These are phyloP conservation scores for Caenorhabditis doughertyi DNA, from an alignment of 2,888 invertebrate species.

Conservation along the genomic window DNA sequence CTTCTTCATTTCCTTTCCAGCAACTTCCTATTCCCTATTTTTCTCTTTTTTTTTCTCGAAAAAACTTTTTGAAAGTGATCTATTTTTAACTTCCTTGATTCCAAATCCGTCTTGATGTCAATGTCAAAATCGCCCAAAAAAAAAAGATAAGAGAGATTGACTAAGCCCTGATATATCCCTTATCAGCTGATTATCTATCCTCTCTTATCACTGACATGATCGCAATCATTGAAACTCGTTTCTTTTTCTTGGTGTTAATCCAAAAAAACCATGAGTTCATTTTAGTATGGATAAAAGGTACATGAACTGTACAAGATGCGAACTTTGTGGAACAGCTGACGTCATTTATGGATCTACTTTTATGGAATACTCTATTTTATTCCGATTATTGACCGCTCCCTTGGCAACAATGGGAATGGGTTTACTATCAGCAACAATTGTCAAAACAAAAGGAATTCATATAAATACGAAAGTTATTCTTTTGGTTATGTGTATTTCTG, in stretches of 20 bases:
- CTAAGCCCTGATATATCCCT: conserved; percentile 57
- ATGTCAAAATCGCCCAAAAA: conserved; percentile 29
- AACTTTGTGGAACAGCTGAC: conserved; percentile 59
- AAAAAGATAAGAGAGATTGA: conserved; percentile 48
- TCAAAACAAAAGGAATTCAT: conserved; percentile 58
- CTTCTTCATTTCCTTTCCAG: not conserved
- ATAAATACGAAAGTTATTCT: conserved; percentile 52
- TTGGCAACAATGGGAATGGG: conserved; percentile 61
- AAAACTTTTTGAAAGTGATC: not conserved
- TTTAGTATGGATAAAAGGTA: conserved; percentile 57
- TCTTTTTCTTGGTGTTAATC: conserved; percentile 41
- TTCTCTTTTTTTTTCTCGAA: not conserved
- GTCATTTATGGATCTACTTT: conserved; percentile 43
- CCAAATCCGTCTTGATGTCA: conserved; percentile 33
- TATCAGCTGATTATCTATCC: conserved; percentile 60
- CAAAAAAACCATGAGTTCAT: not conserved
- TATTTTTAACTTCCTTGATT: conserved; percentile 20
- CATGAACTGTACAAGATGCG: conserved; percentile 66
- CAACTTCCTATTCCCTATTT: not conserved
- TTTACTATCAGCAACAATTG: conserved; percentile 52
- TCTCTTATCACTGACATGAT: conserved; percentile 23
- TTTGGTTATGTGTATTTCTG: conserved; percentile 49
- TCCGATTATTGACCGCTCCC: conserved; percentile 54
- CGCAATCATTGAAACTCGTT: conserved; percentile 45
- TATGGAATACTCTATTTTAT: conserved; percentile 60